Evolutionary conservation across 1,140 invertebrate species (phyloP).

Genomic region (Watersipora subatra): DNA sequence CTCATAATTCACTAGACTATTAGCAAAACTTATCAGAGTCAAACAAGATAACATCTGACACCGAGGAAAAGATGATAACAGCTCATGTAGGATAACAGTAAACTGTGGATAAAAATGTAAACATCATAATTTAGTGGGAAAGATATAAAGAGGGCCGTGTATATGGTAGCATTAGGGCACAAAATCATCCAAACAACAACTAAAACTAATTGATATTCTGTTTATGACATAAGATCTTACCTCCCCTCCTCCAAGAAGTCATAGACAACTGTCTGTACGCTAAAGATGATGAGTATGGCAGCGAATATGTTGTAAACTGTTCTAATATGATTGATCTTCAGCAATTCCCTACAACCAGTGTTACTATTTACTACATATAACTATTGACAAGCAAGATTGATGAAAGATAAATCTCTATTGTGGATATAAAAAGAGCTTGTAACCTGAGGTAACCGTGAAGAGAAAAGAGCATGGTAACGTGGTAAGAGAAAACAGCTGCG

Average conservation of each 20-base stretch:
- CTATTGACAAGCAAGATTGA: slow-evolving; percentile 7
- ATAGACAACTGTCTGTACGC: slow-evolving; percentile 55
- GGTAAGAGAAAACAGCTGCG: neutral
- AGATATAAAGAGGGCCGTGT: too few species aligned
- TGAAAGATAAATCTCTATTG: neutral
- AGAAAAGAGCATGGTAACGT: neutral
- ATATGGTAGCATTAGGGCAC: too few species aligned
- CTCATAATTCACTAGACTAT: too few species aligned
- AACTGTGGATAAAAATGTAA: too few species aligned
- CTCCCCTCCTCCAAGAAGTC: slow-evolving; percentile 59
- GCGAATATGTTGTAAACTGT: slow-evolving; percentile 72
- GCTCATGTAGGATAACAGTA: too few species aligned
- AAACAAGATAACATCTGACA: too few species aligned
- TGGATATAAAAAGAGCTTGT: neutral
- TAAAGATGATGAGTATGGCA: slow-evolving; percentile 59
- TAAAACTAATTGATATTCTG: too few species aligned
- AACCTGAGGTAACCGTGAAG: neutral
- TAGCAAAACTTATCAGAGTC: too few species aligned
- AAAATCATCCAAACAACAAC: too few species aligned
- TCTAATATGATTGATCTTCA: slow-evolving; percentile 61
- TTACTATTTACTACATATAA: slow-evolving; percentile 2
- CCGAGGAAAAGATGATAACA: too few species aligned
- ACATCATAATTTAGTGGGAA: too few species aligned
- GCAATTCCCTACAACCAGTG: slow-evolving; percentile 52
- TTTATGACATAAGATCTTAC: too few species aligned